Base-by-base conservation (phyloP, 2,888 invertebrate species). In the Chloroclystis v-ata region DNA sequence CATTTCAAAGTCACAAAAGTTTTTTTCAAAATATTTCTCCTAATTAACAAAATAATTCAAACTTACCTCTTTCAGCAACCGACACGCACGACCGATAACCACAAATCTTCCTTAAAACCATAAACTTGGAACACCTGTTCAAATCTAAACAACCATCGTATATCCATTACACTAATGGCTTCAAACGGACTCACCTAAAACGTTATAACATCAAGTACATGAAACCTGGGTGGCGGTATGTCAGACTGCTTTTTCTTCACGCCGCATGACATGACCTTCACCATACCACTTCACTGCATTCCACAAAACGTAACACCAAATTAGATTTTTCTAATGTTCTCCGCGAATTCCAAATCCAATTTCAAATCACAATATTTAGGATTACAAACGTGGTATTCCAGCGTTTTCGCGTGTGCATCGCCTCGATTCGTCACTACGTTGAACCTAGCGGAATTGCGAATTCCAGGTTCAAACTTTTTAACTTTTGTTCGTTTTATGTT, bases 201-300 rank as follows among this genome's bases (percentile, higher is more conserved):
- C 66, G 77, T 85, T 87, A 86, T 82, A 86, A 81, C 84, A 83
- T 82, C 77, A 78, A 82, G 67, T 67, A 69, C 73, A 72, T 71
- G 71, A 69, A 84, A 80, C 70, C 67, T 57, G 66, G 68, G 53
- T 75, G 79, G 74, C 70, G 72, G 68, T 68, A 64, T 70, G 69
- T 63, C 72, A 72, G 72, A 62, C 69, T 67, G 59, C 82, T 87
- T 87, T 86, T 87, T 87, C 78, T 83, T 86, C 59, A 86, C 86
- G 77, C 82, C 83, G 49, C 80, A 70, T 64, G 78, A 83, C 87
- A 86, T 87, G 77, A 82, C 86, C 42, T 78, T 75, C 75, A 69
- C 72, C 67, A 74, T 63, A 20, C 20, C 72, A 69, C 66, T 59
- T 57, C 64, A 84, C 83, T 82, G 82, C 81, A 81, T 81, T 79